These are phyloP conservation scores for Hirtodrosophila confusa DNA, from an alignment of 2,888 invertebrate species.

Conservation along the genomic window DNA sequence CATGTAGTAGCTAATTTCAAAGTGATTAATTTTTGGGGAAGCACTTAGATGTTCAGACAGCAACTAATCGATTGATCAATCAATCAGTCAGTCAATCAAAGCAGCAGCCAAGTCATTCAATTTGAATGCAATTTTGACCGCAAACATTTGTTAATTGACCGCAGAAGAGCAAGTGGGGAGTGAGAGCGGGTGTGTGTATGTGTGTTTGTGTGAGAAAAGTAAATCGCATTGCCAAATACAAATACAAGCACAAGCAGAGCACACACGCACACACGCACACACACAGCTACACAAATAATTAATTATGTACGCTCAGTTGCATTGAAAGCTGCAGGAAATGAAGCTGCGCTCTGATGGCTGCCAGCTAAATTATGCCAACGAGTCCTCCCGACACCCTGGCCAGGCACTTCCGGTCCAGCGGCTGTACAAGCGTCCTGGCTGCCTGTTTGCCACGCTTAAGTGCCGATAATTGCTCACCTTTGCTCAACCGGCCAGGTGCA, in stretches of 20 bases:
- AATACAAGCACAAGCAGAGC: conserved; percentile 16
- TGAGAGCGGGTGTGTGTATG: conserved; percentile 3
- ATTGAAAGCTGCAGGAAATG: conserved; percentile 61
- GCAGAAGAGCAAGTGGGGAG: conserved; percentile 24
- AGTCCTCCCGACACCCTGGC: conserved; percentile 10
- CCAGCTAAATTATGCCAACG: conserved; percentile 66
- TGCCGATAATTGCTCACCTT: conserved; percentile 70
- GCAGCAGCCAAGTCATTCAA: conserved; percentile 62
- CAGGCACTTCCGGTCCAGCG: conserved; percentile 39
- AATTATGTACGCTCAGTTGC: conserved; percentile 72
- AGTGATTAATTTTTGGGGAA: conserved; percentile 35
- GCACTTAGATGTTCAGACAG: conserved; percentile 11
- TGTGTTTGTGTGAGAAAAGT: conserved; percentile 43
- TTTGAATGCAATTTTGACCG: conserved; percentile 72
- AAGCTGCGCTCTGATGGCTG: conserved; percentile 54
- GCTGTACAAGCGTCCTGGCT: conserved; percentile 9
- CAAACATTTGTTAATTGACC: conserved; percentile 75
- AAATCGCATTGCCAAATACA: conserved; percentile 49
- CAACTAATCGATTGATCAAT: conserved; percentile 54
- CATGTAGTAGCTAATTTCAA: conserved; percentile 25
- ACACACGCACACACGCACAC: conserved; percentile 8
- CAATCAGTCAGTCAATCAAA: conserved; percentile 52
- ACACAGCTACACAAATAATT: conserved; percentile 58
- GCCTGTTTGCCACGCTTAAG: conserved; percentile 63
- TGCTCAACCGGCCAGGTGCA: conserved; percentile 33